phyloP scores from a whole-genome alignment of 2,113 vertebrate species.

The Pseudopipra pipra region DNA sequence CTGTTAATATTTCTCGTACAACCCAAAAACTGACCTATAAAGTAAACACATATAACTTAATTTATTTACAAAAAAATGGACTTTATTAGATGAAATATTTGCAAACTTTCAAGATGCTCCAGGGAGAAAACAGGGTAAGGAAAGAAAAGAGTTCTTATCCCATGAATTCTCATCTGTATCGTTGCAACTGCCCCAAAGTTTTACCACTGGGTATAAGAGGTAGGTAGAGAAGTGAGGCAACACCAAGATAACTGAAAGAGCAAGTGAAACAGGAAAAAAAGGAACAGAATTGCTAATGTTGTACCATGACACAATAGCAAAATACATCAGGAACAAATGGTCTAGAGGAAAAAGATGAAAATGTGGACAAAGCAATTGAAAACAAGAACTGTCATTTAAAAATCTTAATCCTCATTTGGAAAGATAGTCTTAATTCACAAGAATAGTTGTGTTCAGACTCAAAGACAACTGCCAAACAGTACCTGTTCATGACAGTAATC shows the following conservation, averaged over 20 bases:
- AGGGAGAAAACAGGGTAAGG: not conserved
- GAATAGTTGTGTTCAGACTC: not conserved
- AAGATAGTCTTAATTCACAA: not conserved
- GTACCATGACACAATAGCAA: not conserved
- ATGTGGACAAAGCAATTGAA: not conserved
- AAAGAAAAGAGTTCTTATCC: not conserved
- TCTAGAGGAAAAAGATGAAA: not conserved
- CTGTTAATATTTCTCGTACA: constrained; percentile 93
- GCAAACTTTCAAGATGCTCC: not conserved
- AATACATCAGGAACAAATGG: not conserved
- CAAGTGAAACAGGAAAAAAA: not conserved
- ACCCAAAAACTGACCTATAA: constrained; percentile 96
- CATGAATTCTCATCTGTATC: not conserved
- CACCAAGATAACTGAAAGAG: not conserved
- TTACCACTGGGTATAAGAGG: not conserved
- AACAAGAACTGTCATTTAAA: not conserved
- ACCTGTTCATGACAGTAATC: not conserved
- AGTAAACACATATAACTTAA: constrained; percentile 44
- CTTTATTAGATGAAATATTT: not conserved
- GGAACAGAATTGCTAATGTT: not conserved
- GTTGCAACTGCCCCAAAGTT: not conserved
- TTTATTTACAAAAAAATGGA: not conserved
- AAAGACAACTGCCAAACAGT: not conserved
- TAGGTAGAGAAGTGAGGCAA: not conserved
- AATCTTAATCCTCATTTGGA: not conserved